Evolutionary conservation across 2,888 invertebrate genomes (phyloP).

Genomic region (Diplolepis rosae): DNA sequence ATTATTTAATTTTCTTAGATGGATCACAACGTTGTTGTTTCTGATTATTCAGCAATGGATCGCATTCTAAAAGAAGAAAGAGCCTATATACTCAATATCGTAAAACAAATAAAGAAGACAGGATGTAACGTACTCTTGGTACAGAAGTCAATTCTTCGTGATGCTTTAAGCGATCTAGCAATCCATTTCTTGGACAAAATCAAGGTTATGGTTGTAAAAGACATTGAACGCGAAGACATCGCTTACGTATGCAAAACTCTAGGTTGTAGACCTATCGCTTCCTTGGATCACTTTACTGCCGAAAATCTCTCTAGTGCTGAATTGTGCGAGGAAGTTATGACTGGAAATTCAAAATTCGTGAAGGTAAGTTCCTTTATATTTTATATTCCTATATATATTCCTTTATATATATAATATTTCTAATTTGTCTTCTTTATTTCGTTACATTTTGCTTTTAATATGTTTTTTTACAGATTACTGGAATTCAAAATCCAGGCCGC

Average conservation of each 20-base stretch:
- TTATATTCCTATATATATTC: too few relatives aligned
- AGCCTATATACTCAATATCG: constrained; percentile 97
- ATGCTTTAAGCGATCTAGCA: constrained; percentile 97
- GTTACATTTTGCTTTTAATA: constrained; percentile 5
- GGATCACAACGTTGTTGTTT: constrained; percentile 96
- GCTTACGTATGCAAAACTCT: constrained; percentile 97
- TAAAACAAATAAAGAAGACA: constrained; percentile 98
- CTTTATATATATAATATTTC: too few relatives aligned
- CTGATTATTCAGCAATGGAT: constrained; percentile 99
- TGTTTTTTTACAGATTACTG: constrained; percentile 80
- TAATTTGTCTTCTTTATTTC: neutral
- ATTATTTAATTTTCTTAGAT: constrained; percentile 77
- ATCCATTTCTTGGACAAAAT: constrained; percentile 99
- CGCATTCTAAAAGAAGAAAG: constrained; percentile 97
- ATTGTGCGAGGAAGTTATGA: constrained; percentile 93
- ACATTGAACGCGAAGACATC: constrained; percentile 98
- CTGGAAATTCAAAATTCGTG: constrained; percentile 92
- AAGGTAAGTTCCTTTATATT: constrained; percentile 81
- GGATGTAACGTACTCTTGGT: constrained; percentile 98
- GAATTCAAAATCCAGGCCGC: constrained; percentile 89
- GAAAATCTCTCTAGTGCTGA: constrained; percentile 95
- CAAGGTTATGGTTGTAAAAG: constrained; percentile 98
- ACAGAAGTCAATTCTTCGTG: constrained; percentile 87
- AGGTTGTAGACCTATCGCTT: constrained; percentile 96
- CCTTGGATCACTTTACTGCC: constrained; percentile 96